phyloP scores from a whole-genome alignment of 2,888 invertebrate species.

The Phaedon cochleariae region DNA sequence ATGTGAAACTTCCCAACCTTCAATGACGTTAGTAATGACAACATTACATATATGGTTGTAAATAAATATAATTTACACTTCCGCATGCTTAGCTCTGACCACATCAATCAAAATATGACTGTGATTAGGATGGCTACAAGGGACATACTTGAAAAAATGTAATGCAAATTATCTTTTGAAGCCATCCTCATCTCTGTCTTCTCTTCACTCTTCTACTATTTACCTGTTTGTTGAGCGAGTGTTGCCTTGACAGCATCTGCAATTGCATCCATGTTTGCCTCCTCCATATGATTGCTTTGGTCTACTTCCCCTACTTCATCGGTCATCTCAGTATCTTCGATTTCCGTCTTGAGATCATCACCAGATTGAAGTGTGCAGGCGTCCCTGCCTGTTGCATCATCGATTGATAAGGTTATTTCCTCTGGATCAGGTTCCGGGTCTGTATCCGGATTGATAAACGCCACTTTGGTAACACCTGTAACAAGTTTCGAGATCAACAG shows the following conservation, averaged over 20 bases:
- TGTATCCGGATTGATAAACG: slow-evolving; percentile 57
- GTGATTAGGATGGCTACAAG: no score
- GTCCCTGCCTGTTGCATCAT: slow-evolving; percentile 56
- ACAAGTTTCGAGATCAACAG: background rate
- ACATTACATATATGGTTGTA: no score
- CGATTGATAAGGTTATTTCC: slow-evolving; percentile 63
- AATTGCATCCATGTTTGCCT: slow-evolving; percentile 59
- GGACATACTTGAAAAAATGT: no score
- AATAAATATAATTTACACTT: no score
- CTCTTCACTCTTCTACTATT: background rate
- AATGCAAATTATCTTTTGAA: no score
- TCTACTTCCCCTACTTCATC: slow-evolving; percentile 48
- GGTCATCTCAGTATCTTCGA: slow-evolving; percentile 28
- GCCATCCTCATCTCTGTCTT: no score
- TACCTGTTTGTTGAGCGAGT: slow-evolving; percentile 57
- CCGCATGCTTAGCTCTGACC: no score
- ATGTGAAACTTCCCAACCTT: no score
- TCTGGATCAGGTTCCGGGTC: slow-evolving; percentile 59
- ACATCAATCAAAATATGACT: no score
- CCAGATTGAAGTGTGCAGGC: slow-evolving; percentile 58
- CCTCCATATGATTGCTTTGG: slow-evolving; percentile 49
- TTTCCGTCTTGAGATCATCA: slow-evolving; percentile 49
- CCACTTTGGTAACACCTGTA: slow-evolving; percentile 56
- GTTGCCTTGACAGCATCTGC: slow-evolving; percentile 62
- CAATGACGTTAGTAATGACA: no score